Base-by-base conservation (phyloP, 2,113 vertebrate species). In the Apaloderma vittatum region DNA sequence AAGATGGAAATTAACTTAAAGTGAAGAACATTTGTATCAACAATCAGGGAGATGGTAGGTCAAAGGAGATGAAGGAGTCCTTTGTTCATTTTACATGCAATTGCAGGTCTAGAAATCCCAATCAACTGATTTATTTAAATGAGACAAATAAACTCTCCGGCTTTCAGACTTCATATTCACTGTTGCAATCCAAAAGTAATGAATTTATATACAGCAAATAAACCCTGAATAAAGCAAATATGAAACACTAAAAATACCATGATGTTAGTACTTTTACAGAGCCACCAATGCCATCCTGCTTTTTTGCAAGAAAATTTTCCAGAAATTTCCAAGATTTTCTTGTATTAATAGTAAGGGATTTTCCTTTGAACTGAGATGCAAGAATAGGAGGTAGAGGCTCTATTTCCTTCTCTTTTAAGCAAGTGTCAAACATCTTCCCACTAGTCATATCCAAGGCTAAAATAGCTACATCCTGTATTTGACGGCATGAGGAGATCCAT, bases 281-380 rank as follows among this genome's bases (percentile, higher is more conserved):
- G 18, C 8, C 22, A 70, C 11, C 0, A 3, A 34, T 52, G 14
- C 2, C 2, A 61, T 51, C 22, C 32, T 51, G 0, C 0, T 61
- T 3, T 82, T 93, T 70, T 61, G 8, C 10, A 74, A 21, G 4
- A 82, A 82, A 48, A 5, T 15, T 49, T 79, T 80, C 15, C 3
- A 73, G 11, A 6, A 51, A 48, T 37, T 84, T 80, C 1, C 2
- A 76, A 72, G 8, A 45, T 37, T 89, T 71, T 67, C 24, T 75
- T 48, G 0, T 13, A 20, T 66, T 45, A 6, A 43, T 87, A 46
- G 1, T 40, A 34, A 6, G 4, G 2, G 3, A 52, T 36, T 70
- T 37, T 4, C 7, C 17, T 66, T 90, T 8, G 40, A 49, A 67
- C 8, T 58, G 36, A 83, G 21, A 34, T 8, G 5, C 21, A 78